A percentile compares a stretch with the other conserved stretches of the same genome.
Evolutionary conservation across 1,140 invertebrate genomes (phyloP).

Genomic region (Ridgeia piscesae): DNA sequence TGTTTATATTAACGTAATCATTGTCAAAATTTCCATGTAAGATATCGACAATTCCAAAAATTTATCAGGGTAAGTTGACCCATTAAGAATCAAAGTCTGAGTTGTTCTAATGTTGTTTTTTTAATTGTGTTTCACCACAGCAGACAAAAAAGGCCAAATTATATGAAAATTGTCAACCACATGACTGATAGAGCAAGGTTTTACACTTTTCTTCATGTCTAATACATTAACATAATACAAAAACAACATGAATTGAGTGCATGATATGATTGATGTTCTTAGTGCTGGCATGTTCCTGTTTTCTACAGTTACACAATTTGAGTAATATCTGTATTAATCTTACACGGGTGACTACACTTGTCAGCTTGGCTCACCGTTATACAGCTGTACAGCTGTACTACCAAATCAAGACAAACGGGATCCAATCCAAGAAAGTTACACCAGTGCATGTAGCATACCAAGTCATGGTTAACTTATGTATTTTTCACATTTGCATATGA

Average conservation of each 20-base stretch:
- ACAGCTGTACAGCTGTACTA: too few species aligned
- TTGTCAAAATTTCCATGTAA: too few species aligned
- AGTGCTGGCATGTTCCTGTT: too few species aligned
- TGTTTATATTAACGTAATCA: too few species aligned
- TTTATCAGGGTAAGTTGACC: too few species aligned
- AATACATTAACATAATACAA: background rate
- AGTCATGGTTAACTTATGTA: background rate
- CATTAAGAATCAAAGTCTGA: background rate
- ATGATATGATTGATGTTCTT: background rate
- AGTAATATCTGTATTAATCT: background rate
- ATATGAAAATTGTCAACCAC: background rate
- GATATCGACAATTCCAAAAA: too few species aligned
- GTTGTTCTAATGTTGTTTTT: background rate
- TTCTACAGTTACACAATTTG: background rate
- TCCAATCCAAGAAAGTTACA: background rate
- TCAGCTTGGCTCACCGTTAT: background rate
- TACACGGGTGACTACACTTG: background rate
- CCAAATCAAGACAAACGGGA: background rate
- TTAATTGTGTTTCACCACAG: background rate
- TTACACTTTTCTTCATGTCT: background rate
- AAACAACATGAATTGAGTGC: background rate
- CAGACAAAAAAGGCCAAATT: background rate
- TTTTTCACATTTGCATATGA: background rate
- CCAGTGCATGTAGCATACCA: background rate
- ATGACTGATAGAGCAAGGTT: background rate